phyloP scores from a whole-genome alignment of 2,113 vertebrate genomes.

The Spermophilus dauricus region DNA sequence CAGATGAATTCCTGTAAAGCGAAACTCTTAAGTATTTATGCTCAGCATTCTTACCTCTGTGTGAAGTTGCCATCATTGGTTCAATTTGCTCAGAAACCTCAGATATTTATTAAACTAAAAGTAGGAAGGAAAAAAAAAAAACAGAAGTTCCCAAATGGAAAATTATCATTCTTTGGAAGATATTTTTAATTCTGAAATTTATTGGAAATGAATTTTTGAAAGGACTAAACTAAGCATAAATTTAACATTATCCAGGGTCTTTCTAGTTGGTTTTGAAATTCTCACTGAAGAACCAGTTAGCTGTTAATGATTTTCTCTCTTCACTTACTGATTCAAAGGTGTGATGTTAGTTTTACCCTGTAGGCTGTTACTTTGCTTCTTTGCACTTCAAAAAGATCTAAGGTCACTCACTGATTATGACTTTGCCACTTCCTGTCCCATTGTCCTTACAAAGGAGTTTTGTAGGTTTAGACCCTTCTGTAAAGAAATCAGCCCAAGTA shows the following conservation, averaged over 20 bases:
- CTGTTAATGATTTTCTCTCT: slow-evolving; percentile 74
- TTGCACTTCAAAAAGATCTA: slow-evolving; percentile 86
- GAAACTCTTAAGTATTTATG: neutral
- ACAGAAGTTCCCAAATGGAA: neutral
- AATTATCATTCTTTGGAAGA: slow-evolving; percentile 2
- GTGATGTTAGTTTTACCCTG: slow-evolving; percentile 83
- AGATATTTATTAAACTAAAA: slow-evolving; percentile 51
- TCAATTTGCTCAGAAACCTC: slow-evolving; percentile 16
- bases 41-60: neutral
- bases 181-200: slow-evolving; percentile 52
- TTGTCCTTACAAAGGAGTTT: slow-evolving; percentile 73
- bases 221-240: slow-evolving; percentile 65
- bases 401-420: slow-evolving; percentile 79
- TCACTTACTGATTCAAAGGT: slow-evolving; percentile 79
- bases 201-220: slow-evolving; percentile 18
- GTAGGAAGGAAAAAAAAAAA: neutral
- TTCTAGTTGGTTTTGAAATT: slow-evolving; percentile 75
- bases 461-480: slow-evolving; percentile 67
- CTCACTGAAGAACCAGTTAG: slow-evolving; percentile 50
- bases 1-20: neutral
- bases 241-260: slow-evolving; percentile 30
- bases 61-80: neutral
- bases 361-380: slow-evolving; percentile 77
- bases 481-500: slow-evolving; percentile 70
- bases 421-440: slow-evolving; percentile 80